Base-by-base conservation (phyloP, 2,888 invertebrate genomes). In the Laspeyria flexula region DNA sequence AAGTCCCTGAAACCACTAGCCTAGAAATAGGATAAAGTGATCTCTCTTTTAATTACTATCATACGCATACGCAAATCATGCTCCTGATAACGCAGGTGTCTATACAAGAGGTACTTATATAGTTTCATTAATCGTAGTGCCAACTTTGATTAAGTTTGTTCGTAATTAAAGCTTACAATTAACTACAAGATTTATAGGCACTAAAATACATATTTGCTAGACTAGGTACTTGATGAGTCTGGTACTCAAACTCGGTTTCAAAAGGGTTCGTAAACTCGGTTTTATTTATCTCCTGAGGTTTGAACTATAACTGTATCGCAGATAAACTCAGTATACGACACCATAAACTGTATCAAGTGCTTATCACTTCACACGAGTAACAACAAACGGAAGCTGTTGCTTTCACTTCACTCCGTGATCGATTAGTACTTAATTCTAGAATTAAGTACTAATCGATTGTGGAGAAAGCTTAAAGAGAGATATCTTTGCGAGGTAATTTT, bases 321-420 rank as follows among this genome's bases (percentile, higher is more conserved):
- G 37, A 62, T 57, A 57, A 52, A 52, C 48, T 41, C 23, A 15
- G 44, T 12, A 41, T 40, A 47, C 40, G 38, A 45, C 48, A 33
- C 44, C n/a, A 45, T 34, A 33, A 49, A 56, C 45, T 48, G 45
- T 67, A 47, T 48, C 38, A 57, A 58, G 29, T 42, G 5, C 46
- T 53, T 58, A 63, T 67, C 68, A 39, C 43, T 34, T 47, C 40
- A 41, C 31, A 59, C 43, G 54, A 53, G 38, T 57, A 45, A 31
- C 31, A 41, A 41, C 33, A 57, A 47, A 49, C 50, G 44, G 51
- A 48, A 42, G 42, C 1, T 25, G 43, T 60, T 57, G 45, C 53
- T 59, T 41, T 43, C 43, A n/a, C 31, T 23, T 31, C 16, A 29
- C 29, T 27, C n/a, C 11, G 11, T 18, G 16, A 23, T 38, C 21